Evolutionary conservation across 2,113 vertebrate genomes (phyloP), one percentile per base, ranked within the genome.

Genomic region (Sebastes schlegelii): DNA sequence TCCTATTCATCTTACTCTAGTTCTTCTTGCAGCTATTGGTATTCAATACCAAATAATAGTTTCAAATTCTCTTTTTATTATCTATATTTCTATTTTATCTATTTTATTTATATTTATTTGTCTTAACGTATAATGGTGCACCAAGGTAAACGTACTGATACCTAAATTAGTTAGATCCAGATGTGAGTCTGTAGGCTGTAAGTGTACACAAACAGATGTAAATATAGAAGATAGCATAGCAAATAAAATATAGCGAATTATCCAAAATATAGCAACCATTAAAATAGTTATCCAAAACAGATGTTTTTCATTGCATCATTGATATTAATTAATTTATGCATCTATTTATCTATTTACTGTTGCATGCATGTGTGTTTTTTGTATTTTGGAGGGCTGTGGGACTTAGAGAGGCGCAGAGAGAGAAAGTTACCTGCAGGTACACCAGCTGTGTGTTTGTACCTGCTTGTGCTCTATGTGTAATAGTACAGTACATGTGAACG

Each of bases 361-460:
- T 43, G 42, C 49, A 49, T 48, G 55, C 17, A 43, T 21, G 26
- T 55, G 26, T 21, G 26, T 51, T 78, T 21, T 34, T 11, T 74
- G 60, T 1, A 64, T 51, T 72, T 74, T 70, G 13, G 19, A 52
- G 21, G 23, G 42, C 42, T 69, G 55, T n/a, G 43, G 26, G 9
- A 64, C 16, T 23, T 23, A 6, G 21, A 60, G 16, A 80, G 48
- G 48, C 8, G 5, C 57, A n/a, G 40, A 54, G 26, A 77, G 42
- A 58, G 40, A 13, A 6, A 54, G 26, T 12, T 45, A 23, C 45
- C 46, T 8, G 13, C 45, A 8, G 65, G 21, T 16, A 23, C 72
- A 57, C 45, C 43, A 57, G 43, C 80, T 69, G 67, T 64, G 17
- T 54, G 34, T 69, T 21, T 77, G 34, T 49, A 26, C 19, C 68